These are phyloP conservation scores for Phragmatobia fuliginosa DNA, from an alignment of 2,888 invertebrate species.

Conservation along the genomic window DNA sequence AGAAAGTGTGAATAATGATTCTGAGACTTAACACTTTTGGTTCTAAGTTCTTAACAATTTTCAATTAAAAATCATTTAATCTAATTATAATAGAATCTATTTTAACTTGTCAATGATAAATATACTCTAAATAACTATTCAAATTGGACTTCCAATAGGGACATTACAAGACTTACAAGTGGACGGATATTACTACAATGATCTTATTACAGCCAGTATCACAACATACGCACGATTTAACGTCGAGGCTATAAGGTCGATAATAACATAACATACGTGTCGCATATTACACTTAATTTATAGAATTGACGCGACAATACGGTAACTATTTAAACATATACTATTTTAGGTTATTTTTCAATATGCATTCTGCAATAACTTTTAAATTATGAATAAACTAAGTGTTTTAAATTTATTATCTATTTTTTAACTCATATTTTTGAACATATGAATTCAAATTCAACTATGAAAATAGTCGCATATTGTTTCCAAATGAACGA, in stretches of 20 bases:
- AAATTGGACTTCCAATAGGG: conserved; percentile 33
- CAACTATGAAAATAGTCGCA: conserved; percentile 27
- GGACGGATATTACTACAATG: conserved; percentile 12
- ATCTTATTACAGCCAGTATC: conserved; percentile 12
- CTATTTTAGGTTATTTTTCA: conserved; percentile 41
- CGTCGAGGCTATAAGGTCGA: conserved; percentile 40
- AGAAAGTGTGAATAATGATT: conserved; percentile 8
- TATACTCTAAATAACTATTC: conserved; percentile 23
- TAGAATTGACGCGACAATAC: conserved; percentile 19
- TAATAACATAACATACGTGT: conserved; percentile 17
- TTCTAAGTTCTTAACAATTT: conserved; percentile 10
- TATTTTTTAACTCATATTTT: conserved; percentile 21
- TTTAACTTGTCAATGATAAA: conserved; percentile 19
- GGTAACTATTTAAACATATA: conserved; percentile 21
- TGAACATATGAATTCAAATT: conserved; percentile 34
- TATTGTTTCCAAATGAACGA: conserved; percentile 33
- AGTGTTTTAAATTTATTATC: conserved; percentile 2
- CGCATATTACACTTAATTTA: conserved; percentile 35
- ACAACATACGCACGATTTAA: conserved; percentile 26
- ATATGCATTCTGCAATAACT: conserved; percentile 12
- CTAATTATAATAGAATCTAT: conserved; percentile 10
- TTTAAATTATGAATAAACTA: conserved; percentile 30
- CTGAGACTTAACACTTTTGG: background rate
- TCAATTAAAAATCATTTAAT: conserved; percentile 18
- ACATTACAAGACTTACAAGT: conserved; percentile 18